A percentile compares a stretch with the other conserved stretches of the same genome.
These are phyloP conservation scores for Epinotia brunnichana DNA, from an alignment of 2,888 invertebrate species.

Conservation along the genomic window DNA sequence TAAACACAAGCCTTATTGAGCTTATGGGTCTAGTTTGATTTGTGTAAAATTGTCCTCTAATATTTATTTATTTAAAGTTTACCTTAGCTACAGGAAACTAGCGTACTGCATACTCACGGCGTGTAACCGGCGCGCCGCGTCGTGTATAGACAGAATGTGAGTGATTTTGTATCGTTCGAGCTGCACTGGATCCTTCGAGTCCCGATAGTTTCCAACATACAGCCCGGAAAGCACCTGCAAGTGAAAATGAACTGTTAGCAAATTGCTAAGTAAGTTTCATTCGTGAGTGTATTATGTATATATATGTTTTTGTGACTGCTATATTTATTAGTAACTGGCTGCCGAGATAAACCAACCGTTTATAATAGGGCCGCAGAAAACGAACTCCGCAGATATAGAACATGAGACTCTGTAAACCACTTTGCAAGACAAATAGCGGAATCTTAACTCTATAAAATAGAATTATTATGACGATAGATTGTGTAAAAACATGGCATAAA, in stretches of 20 bases:
- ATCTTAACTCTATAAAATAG: conserved; percentile 9
- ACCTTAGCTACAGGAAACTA: too few relatives aligned
- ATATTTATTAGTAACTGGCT: too few relatives aligned
- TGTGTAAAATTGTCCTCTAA: too few relatives aligned
- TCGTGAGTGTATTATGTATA: too few relatives aligned
- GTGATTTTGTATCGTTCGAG: conserved; percentile 95
- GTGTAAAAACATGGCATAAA: conserved; percentile 6
- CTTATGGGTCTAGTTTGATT: too few relatives aligned
- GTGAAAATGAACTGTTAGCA: not conserved
- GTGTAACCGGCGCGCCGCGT: conserved; percentile 94
- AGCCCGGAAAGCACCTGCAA: conserved; percentile 95
- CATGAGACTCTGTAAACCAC: not conserved
- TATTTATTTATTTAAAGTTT: too few relatives aligned
- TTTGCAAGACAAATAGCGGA: conserved; percentile 3
- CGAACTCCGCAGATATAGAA: not conserved
- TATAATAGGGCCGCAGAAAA: not conserved
- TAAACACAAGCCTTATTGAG: too few relatives aligned
- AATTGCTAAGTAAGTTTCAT: too few relatives aligned
- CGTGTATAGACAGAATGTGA: conserved; percentile 97
- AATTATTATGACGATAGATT: conserved; percentile 1
- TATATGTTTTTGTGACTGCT: too few relatives aligned
- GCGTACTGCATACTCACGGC: conserved; percentile 85
- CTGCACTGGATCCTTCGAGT: conserved; percentile 96
- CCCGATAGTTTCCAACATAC: conserved; percentile 97
- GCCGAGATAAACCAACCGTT: too few relatives aligned